Percentiles rank a stretch among this genome's conserved stretches.
Conservation (phyloP, 2,797 vertebrate genomes). For the Enteromius mattozi region DNA sequence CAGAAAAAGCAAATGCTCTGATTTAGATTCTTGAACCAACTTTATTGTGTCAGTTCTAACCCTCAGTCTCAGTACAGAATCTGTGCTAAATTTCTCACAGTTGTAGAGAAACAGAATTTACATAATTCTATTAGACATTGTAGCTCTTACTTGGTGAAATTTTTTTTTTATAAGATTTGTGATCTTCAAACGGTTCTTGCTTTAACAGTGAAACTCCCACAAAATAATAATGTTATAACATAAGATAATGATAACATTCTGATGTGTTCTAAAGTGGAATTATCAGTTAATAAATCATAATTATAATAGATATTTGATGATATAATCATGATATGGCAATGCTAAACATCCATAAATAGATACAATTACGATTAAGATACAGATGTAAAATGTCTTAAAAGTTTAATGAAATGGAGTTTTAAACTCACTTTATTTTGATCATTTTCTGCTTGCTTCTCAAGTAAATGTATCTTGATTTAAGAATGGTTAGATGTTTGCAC, state of each 20-base stretch:
- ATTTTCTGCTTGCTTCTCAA: not conserved
- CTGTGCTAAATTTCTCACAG: not conserved
- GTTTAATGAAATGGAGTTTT: not conserved
- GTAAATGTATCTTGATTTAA: not conserved
- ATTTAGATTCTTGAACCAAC: not conserved
- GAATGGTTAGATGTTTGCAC: not conserved
- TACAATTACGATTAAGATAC: not conserved
- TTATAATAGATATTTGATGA: not conserved
- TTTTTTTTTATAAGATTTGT: too few species aligned
- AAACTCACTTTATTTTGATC: not conserved
- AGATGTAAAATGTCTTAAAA: not conserved
- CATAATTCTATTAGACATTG: not conserved
- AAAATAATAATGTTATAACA: not conserved
- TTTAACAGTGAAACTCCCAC: not conserved
- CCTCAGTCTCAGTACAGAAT: not conserved
- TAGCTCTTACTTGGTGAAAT: too few species aligned
- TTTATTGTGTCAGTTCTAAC: not conserved
- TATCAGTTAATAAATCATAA: not conserved
- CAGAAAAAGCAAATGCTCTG: not conserved
- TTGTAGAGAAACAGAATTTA: not conserved
- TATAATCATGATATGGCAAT: not conserved
- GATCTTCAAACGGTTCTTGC: not conserved
- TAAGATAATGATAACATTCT: not conserved
- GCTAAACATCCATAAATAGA: not conserved
- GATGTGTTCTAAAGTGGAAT: not conserved